phyloP scores from a whole-genome alignment of 2,797 vertebrate species.

The Notolepis coatsorum region DNA sequence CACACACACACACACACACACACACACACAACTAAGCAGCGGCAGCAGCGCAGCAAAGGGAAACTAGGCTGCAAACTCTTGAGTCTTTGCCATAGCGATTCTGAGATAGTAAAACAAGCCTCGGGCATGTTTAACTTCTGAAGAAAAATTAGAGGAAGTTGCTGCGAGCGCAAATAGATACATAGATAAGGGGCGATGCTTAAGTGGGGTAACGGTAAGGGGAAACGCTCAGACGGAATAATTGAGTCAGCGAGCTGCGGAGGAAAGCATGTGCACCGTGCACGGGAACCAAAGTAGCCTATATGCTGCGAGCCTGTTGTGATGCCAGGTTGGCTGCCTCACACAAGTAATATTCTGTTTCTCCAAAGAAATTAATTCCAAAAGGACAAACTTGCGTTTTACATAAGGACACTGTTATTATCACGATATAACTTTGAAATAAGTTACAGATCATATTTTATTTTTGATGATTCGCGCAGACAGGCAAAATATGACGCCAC shows the following conservation, averaged over 20 bases:
- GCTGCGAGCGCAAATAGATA: constrained; percentile 75
- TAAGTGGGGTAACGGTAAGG: constrained; percentile 41
- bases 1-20: not conserved
- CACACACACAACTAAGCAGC: constrained; percentile 11
- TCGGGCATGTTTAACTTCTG: constrained; percentile 76
- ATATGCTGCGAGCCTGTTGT: too few relatives aligned
- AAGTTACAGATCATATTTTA: constrained; percentile 15
- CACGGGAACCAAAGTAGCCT: too few relatives aligned
- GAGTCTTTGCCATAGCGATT: constrained; percentile 63
- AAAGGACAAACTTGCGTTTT: too few relatives aligned
- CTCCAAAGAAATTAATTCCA: too few relatives aligned
- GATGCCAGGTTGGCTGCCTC: too few relatives aligned
- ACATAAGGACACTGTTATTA: too few relatives aligned
- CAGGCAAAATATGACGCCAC: not conserved
- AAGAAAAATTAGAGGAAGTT: constrained; percentile 74
- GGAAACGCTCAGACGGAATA: constrained; percentile 51
- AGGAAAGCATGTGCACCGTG: too few relatives aligned
- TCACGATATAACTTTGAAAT: constrained; percentile 41
- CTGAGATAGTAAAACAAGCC: constrained; percentile 74
- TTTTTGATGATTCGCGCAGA: not conserved
- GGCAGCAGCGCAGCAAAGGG: constrained; percentile 35
- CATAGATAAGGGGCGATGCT: constrained; percentile 66
- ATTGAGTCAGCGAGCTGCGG: constrained; percentile 45
- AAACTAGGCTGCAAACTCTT: constrained; percentile 53
- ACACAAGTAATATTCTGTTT: too few relatives aligned